phyloP scores from a whole-genome alignment of 92 coral and sea anemone species.

The Zoanthus sociatus region DNA sequence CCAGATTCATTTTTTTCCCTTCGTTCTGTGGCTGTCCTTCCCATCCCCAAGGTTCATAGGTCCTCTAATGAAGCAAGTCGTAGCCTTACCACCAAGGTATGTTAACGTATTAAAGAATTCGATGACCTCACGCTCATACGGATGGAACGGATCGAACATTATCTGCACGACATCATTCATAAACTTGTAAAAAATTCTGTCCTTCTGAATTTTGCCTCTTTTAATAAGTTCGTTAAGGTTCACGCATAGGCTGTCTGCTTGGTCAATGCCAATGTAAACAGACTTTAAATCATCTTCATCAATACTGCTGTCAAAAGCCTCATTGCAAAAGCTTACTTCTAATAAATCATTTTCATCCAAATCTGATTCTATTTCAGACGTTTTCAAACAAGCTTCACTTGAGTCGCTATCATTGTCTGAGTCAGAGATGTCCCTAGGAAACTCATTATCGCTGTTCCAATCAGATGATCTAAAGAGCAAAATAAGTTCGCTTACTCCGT shows the following conservation, averaged over 20 bases:
- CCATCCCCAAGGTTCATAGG: conserved; percentile 76
- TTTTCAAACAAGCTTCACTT: conserved; percentile 60
- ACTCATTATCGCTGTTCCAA: conserved; percentile 56
- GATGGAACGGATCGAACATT: conserved; percentile 53
- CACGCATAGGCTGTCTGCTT: conserved; percentile 58
- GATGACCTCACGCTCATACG: conserved; percentile 58
- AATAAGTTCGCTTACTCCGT: conserved; percentile 44
- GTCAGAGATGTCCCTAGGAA: conserved; percentile 51
- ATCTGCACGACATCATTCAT: conserved; percentile 59
- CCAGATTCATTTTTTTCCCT: conserved; percentile 59
- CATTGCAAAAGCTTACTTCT: conserved; percentile 34
- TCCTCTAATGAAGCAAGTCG: conserved; percentile 57
- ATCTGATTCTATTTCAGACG: neutral
- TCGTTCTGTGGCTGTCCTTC: conserved; percentile 51
- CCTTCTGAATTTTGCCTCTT: conserved; percentile 66
- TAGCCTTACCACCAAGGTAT: conserved; percentile 68
- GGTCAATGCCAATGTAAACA: conserved; percentile 62
- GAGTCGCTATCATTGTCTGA: conserved; percentile 59
- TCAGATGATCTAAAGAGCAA: conserved; percentile 60
- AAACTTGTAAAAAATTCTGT: conserved; percentile 37
- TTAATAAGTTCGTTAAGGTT: conserved; percentile 61
- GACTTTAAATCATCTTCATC: conserved; percentile 63
- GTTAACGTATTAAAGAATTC: conserved; percentile 66
- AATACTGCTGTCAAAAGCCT: conserved; percentile 32
- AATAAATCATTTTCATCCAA: neutral